Evolutionary conservation across 1,140 invertebrate genomes (phyloP).

Genomic region (Diprion similis): DNA sequence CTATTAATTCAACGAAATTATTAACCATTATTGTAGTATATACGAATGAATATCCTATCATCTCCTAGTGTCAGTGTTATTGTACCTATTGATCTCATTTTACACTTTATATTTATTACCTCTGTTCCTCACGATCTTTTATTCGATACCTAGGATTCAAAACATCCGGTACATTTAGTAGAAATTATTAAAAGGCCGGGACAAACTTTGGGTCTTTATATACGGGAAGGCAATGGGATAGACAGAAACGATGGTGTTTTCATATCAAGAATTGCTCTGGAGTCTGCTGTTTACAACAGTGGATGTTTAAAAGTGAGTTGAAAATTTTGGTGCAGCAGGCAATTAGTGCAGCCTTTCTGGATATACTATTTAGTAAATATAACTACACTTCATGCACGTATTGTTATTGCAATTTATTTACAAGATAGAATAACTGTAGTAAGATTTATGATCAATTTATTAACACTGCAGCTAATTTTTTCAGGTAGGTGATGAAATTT

Average conservation of each 20-base stretch:
- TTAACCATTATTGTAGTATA: constrained; percentile 12
- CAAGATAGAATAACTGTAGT: background rate
- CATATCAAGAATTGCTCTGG: constrained; percentile 96
- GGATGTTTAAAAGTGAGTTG: constrained; percentile 83
- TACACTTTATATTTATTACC: background rate
- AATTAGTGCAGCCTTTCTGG: background rate
- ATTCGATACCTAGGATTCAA: constrained; percentile 69
- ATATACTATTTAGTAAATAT: constrained; percentile 2
- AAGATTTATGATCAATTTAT: constrained; percentile 14
- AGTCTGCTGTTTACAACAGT: constrained; percentile 95
- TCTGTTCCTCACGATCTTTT: background rate
- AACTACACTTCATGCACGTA: background rate
- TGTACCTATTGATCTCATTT: constrained; percentile 14
- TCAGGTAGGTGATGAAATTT: constrained; percentile 96
- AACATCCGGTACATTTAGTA: constrained; percentile 90
- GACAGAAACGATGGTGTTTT: constrained; percentile 95
- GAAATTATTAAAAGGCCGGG: constrained; percentile 99
- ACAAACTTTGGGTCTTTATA: constrained; percentile 97
- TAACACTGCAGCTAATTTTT: constrained; percentile 30
- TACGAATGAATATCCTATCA: constrained; percentile 8
- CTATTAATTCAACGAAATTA: constrained; percentile 10
- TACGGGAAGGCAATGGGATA: constrained; percentile 94
- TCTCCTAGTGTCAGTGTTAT: constrained; percentile 8
- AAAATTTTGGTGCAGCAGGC: background rate
- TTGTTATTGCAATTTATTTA: background rate